A percentile compares a stretch with the other conserved stretches of the same genome.
Conservation (phyloP, 2,113 vertebrate species). For the Notarius lentiginosus region DNA sequence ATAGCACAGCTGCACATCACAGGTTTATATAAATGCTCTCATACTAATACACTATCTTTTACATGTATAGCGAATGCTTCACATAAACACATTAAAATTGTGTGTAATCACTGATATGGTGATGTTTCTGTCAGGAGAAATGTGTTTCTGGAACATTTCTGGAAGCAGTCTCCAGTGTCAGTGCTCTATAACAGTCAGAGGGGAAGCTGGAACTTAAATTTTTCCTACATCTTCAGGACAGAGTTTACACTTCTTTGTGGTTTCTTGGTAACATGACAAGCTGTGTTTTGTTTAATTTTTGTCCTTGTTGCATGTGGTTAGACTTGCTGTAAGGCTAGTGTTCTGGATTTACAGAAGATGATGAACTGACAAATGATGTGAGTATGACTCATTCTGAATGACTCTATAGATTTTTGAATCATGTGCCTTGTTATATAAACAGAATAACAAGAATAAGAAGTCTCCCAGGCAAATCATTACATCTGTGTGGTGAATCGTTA, state of each 20-base stretch:
- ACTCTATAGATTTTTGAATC: background rate
- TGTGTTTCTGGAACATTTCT: background rate
- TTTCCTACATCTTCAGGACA: too few species aligned
- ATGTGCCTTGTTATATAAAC: background rate
- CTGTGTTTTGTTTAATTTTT: too few species aligned
- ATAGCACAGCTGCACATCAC: too few species aligned
- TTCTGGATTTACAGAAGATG: background rate
- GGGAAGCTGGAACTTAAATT: too few species aligned
- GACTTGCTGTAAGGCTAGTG: background rate
- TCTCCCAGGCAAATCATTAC: background rate
- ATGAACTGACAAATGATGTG: background rate
- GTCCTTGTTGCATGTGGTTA: background rate
- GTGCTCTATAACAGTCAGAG: too few species aligned
- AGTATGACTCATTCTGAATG: background rate
- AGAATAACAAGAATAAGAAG: background rate
- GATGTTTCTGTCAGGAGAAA: background rate
- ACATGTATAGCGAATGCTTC: background rate
- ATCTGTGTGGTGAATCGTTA: background rate
- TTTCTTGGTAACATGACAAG: too few species aligned
- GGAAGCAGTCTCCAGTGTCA: background rate
- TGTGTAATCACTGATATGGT: background rate
- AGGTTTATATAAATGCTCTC: too few species aligned
- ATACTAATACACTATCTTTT: background rate
- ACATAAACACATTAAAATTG: background rate
- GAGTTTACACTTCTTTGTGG: too few species aligned